Conservation (phyloP, 37 sponge, comb jelly and placozoan genomes). For the Eunapius fragilis region DNA sequence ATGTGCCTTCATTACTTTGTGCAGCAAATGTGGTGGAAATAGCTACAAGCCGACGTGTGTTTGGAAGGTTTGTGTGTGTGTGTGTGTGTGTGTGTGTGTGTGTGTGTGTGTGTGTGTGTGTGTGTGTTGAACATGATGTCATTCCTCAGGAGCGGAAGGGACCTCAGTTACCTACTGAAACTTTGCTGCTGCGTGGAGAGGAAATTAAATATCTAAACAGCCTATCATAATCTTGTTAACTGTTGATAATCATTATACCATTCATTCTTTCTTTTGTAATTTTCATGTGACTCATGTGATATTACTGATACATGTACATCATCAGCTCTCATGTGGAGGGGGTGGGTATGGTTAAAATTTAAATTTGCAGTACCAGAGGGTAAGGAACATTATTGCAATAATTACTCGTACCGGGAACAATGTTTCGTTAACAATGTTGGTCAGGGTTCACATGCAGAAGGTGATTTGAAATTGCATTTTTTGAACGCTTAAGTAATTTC, state of each 20-base stretch:
- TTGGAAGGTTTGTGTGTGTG: conserved; percentile 32
- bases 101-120: background rate
- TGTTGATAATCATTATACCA: background rate
- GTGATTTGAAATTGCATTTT: background rate
- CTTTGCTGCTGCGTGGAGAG: conserved; percentile 55
- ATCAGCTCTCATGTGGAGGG: too few relatives aligned
- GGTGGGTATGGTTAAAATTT: too few relatives aligned
- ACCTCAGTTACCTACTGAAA: conserved; percentile 53
- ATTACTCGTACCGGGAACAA: too few relatives aligned
- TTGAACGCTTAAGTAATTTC: background rate
- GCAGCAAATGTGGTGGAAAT: conserved; percentile 50
- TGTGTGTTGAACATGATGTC: background rate
- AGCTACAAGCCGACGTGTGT: conserved; percentile 29
- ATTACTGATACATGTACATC: too few relatives aligned
- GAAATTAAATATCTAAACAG: conserved; percentile 68
- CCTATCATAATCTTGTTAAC: background rate
- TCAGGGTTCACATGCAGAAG: background rate
- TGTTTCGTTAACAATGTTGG: too few relatives aligned
- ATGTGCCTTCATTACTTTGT: background rate
- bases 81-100: conserved; percentile 34
- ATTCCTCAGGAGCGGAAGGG: conserved; percentile 41
- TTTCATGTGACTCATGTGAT: too few relatives aligned
- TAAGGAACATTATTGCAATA: too few relatives aligned
- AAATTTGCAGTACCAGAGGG: too few relatives aligned
- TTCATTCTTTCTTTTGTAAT: too few relatives aligned